Percentiles rank a stretch among this genome's conserved stretches.
Evolutionary conservation across 35 echinoderm and acorn worm genomes (phyloP).

Genomic region (Lytechinus pictus): DNA sequence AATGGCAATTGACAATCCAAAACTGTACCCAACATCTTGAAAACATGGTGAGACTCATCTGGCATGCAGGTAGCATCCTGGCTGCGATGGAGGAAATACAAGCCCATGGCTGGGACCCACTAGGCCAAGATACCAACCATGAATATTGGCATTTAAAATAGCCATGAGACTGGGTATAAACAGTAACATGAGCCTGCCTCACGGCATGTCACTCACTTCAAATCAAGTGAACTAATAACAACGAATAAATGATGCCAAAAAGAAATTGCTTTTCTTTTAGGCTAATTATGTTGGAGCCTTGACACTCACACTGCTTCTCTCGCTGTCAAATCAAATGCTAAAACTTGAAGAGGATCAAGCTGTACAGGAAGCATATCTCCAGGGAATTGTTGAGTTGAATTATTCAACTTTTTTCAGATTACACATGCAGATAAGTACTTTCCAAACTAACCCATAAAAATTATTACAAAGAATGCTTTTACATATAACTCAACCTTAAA

Average conservation of each 20-base stretch:
- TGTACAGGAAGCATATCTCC: not conserved
- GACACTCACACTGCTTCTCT: not conserved
- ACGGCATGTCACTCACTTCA: not conserved
- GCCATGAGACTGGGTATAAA: not conserved
- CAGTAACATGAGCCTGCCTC: not conserved
- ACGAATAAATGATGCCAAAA: not conserved
- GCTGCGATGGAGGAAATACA: not conserved
- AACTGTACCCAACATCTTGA: not conserved
- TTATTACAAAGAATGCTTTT: not conserved
- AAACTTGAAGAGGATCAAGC: not conserved
- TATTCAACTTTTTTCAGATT: too few relatives aligned
- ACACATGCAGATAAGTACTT: not conserved
- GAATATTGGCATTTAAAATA: not conserved
- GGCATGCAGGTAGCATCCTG: not conserved
- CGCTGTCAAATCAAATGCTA: not conserved
- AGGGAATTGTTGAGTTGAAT: not conserved
- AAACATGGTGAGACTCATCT: not conserved
- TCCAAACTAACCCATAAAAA: not conserved
- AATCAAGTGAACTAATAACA: conserved; percentile 5
- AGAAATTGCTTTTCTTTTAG: not conserved
- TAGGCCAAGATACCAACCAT: not conserved
- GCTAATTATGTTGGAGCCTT: not conserved
- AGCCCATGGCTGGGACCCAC: not conserved
- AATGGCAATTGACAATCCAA: not conserved
- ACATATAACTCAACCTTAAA: too few relatives aligned